Evolutionary conservation across 2,888 invertebrate genomes (phyloP).

Genomic region (Allophyes oxyacanthae): DNA sequence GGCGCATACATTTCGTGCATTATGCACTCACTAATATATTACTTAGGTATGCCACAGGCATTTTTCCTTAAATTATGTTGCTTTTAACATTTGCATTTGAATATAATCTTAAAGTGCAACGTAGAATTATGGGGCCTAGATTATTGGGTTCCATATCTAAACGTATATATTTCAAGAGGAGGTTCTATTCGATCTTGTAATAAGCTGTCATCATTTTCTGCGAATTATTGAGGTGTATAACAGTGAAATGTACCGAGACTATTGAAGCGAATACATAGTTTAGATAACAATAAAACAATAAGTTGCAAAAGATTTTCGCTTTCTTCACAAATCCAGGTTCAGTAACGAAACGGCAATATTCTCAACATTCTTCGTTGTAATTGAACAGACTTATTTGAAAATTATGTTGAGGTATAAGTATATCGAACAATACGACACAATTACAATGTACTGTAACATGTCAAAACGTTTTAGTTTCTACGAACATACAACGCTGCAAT

Average conservation of each 20-base stretch:
- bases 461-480: slow-evolving; percentile 33
- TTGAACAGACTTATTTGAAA: slow-evolving; percentile 1
- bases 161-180: slow-evolving; percentile 39
- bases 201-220: slow-evolving; percentile 43
- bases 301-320: slow-evolving; percentile 12
- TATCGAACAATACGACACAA: slow-evolving; percentile 18
- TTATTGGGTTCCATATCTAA: slow-evolving; percentile 43
- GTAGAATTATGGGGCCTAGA: slow-evolving; percentile 50
- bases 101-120: slow-evolving; percentile 52
- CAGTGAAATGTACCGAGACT: slow-evolving; percentile 17
- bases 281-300: slow-evolving; percentile 10
- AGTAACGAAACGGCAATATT: not conserved
- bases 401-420: slow-evolving; percentile 7
- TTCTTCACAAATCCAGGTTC: slow-evolving; percentile 4
- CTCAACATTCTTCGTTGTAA: not conserved
- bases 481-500: slow-evolving; percentile 28
- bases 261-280: slow-evolving; percentile 4
- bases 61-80: slow-evolving; percentile 62
- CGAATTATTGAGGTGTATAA: slow-evolving; percentile 35
- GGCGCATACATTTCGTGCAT: slow-evolving; percentile 73
- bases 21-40: slow-evolving; percentile 67
- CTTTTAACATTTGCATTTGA: slow-evolving; percentile 59
- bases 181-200: slow-evolving; percentile 27
- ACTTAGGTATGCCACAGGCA: slow-evolving; percentile 55
- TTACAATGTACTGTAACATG: slow-evolving; percentile 21